Base-by-base conservation (phyloP, 2,113 vertebrate species). In the Atlantisia rogersi region DNA sequence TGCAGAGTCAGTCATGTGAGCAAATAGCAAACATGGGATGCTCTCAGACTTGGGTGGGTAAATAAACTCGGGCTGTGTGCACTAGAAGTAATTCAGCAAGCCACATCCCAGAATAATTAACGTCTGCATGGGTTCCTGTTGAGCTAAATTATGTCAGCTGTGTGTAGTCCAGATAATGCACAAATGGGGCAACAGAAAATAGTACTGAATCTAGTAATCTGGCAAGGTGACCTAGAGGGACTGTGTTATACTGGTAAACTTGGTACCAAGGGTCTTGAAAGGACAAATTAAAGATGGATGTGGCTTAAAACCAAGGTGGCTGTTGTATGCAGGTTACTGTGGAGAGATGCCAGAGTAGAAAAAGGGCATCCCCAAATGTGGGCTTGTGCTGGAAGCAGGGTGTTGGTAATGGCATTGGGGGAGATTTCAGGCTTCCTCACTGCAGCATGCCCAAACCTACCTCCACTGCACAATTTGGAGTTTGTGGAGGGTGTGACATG, bases 401-500 rank as follows among this genome's bases (percentile, higher is more conserved):
- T 22, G 59, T 63, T 73, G 64, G 70, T 42, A 35, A 32, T 28
- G 12, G 19, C 25, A 18, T 3, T 31, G 25, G 52, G 15, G 52
- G 20, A 53, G 15, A 19, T 73, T 87, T 48, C 2, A 10, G 28
- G 28, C 12, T 80, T 13, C 13, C 52, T 15, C 5, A 8, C 32
- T 56, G 62, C 28, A 58, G 88, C 16, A 3, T 26, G 16, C 9
- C 6, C 4, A 3, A 62, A 79, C 28, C 67, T 44, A 29, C 28
- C 42, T 20, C 7, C 42, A 10, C 21, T 9, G 2, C 16, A 44
- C 9, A 24, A 7, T 56, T 31, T 37, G 4, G 21, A 50, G 39
- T 32, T n/a, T 59, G 52, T 15, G 12, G 8, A 37, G 40, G 13
- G 15, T 18, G 39, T 0, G 0, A 83, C 79, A 70, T 0, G 0